Evolutionary conservation across 2,888 invertebrate genomes (phyloP).

Genomic region (Drosophila falleni): DNA sequence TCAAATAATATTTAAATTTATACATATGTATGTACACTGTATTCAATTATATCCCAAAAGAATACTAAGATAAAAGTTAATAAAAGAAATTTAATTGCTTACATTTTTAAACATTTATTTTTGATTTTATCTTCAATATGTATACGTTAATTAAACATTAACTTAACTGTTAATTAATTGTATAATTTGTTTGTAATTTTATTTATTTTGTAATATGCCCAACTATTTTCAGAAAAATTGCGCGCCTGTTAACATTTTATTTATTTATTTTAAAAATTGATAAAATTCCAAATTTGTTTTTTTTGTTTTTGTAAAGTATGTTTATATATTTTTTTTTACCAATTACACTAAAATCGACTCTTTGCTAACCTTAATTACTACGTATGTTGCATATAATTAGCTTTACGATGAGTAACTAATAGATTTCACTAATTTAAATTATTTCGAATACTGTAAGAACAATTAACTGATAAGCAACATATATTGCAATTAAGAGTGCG

Average conservation of each 20-base stretch:
- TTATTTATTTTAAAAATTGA: conserved; percentile 53
- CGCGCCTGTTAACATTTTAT: conserved; percentile 61
- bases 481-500: conserved; percentile 50
- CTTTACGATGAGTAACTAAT: conserved; percentile 38
- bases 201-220: conserved; percentile 59
- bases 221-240: conserved; percentile 65
- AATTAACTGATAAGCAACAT: conserved; percentile 46
- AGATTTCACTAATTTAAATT: conserved; percentile 33
- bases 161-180: conserved; percentile 56
- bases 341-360: conserved; percentile 76
- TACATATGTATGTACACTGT: no score
- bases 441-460: conserved; percentile 3
- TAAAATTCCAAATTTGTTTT: conserved; percentile 58
- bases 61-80: neutral
- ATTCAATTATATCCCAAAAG: no score
- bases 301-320: conserved; percentile 26
- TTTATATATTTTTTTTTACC: conserved; percentile 37
- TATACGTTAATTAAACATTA: conserved; percentile 60
- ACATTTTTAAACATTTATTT: conserved; percentile 77
- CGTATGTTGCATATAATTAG: conserved; percentile 36
- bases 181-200: conserved; percentile 46
- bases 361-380: conserved; percentile 65
- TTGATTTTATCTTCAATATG: conserved; percentile 61
- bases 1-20: no score
- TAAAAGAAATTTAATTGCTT: conserved; percentile 9